phyloP scores from a whole-genome alignment of 2,888 invertebrate genomes.

The Megastigmus dorsalis region DNA sequence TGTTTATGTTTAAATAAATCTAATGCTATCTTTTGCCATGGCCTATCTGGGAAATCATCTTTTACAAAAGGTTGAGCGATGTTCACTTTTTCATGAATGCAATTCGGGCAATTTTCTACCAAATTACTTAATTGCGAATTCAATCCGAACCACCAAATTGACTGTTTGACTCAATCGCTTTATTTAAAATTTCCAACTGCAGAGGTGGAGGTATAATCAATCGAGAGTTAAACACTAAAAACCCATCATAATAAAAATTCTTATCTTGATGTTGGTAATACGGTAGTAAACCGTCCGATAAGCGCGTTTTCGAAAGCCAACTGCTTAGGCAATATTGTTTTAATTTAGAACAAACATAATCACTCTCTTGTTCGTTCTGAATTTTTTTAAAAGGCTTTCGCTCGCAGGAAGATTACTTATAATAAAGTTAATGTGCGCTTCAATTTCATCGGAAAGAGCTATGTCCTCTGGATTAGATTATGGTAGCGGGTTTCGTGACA shows the following conservation, averaged over 20 bases:
- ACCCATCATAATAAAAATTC: conserved; percentile 51
- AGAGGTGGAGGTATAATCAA: conserved; percentile 56
- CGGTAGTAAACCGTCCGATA: too few species aligned
- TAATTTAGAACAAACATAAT: conserved; percentile 44
- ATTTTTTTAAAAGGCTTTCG: conserved; percentile 47
- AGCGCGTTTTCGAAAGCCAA: conserved; percentile 51
- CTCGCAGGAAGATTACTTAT: conserved; percentile 48
- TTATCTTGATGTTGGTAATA: conserved; percentile 51
- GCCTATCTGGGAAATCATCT: too few species aligned
- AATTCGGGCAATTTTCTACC: background rate
- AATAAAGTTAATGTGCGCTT: conserved; percentile 45
- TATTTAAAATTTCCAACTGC: conserved; percentile 6
- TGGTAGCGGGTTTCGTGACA: conserved; percentile 53
- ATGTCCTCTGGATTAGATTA: conserved; percentile 15
- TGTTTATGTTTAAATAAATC: background rate
- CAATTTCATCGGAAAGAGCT: conserved; percentile 28
- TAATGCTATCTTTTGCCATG: background rate
- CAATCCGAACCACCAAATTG: background rate
- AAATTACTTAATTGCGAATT: background rate
- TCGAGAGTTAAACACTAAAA: conserved; percentile 54
- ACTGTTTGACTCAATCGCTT: background rate
- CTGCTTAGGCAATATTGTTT: conserved; percentile 44
- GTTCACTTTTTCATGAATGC: background rate
- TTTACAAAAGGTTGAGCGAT: conserved; percentile 18
- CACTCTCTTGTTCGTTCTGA: conserved; percentile 48